Base-by-base conservation (phyloP, 2,888 invertebrate genomes). In the Limulus polyphemus region DNA sequence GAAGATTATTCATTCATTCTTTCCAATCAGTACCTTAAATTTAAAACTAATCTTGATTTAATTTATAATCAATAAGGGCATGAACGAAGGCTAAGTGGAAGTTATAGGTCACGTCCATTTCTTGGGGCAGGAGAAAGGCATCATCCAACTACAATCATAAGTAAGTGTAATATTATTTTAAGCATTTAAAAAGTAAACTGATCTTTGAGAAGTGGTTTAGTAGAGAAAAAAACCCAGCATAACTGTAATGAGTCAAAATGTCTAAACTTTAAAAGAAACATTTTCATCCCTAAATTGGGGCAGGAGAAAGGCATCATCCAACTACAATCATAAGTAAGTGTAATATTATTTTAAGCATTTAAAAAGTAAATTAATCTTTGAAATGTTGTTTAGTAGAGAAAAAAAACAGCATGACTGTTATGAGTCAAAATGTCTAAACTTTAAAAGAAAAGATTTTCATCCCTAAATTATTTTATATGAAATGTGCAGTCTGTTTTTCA, bases 71-170 rank as follows among this genome's bases (percentile, higher is more conserved):
- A 32, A 32, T 32, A 70, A 72, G 76, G 74, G 57, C 72, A 74
- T 47, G 75, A 75, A 63, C 32, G 32, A 32, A 69, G 75, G 54
- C 62, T 74, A 50, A 59, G 73, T 14, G 75, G 75, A 68, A 74
- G 75, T 11, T 72, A 73, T 60, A 71, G 61, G 47, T 57, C 63
- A 13, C 58, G 62, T 47, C 48, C 48, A 57, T 57, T 63, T 49
- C 55, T 56, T 56, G 64, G 67, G 14, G 63, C 63, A 55, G 64
- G 65, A n/a, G 65, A 67, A 58, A 66, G 61, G 52, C 61, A 60
- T 55, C 57, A 32, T 32, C 32, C 32, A 32, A 32, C 32, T 32
- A 32, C 32, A 32, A 32, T 32, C 32, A 32, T 32, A 32, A 32
- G 32, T 32, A 32, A 32, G 32, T 32, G 7, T 32, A 32, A 32